These are phyloP conservation scores for Pygoscelis antarcticus DNA, from an alignment of 2,113 vertebrate genomes.

Conservation along the genomic window DNA sequence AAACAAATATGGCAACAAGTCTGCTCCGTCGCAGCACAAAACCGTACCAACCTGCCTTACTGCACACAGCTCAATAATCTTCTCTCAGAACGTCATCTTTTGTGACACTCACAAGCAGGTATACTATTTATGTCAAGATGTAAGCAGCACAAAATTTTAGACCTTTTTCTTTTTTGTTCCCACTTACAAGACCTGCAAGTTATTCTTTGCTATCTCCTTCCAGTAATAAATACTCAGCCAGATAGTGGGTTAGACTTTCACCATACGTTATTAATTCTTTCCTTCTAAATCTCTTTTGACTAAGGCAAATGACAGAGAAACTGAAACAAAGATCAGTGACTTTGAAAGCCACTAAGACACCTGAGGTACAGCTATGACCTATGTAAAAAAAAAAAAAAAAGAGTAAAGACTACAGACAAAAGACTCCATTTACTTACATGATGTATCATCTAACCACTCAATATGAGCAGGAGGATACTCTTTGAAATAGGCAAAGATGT, in stretches of 20 bases:
- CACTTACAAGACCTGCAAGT: background rate
- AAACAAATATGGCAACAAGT: background rate
- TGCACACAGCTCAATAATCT: background rate
- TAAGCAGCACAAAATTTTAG: background rate
- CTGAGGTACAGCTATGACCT: background rate
- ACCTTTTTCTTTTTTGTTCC: too few relatives aligned
- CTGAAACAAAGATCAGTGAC: background rate
- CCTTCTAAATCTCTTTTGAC: background rate
- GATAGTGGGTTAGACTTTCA: background rate
- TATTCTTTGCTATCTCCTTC: background rate
- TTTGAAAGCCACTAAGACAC: background rate
- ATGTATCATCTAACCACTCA: conserved; percentile 95
- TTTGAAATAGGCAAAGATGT: conserved; percentile 93
- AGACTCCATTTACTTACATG: conserved; percentile 82
- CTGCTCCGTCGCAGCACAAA: background rate
- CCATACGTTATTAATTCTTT: background rate
- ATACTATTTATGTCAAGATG: background rate
- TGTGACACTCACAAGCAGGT: background rate
- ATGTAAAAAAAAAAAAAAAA: background rate
- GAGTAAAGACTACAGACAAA: background rate
- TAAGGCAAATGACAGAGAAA: background rate
- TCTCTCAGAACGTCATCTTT: background rate
- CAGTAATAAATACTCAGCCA: background rate
- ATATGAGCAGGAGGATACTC: conserved; percentile 98
- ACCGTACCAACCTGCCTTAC: background rate